These are phyloP conservation scores for Rotaria macrura DNA, from an alignment of 2,888 invertebrate genomes.

Conservation along the genomic window DNA sequence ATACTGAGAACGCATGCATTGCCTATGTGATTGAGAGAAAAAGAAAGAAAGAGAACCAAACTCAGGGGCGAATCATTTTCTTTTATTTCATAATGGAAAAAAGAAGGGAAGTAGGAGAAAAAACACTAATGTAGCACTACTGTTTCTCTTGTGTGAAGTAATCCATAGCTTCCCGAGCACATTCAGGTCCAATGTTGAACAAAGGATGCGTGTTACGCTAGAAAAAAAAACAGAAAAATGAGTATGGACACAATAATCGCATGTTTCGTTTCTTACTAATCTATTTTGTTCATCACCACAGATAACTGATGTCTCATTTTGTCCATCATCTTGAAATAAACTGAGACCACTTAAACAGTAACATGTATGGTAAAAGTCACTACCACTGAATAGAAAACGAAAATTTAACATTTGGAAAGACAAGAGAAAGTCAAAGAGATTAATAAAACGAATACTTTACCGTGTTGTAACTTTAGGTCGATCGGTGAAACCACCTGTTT, in stretches of 20 bases:
- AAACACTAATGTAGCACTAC: neutral
- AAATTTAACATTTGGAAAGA: conserved; percentile 9
- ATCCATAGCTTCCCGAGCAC: conserved; percentile 21
- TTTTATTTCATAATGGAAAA: neutral
- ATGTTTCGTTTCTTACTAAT: conserved; percentile 10
- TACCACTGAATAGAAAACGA: conserved; percentile 55
- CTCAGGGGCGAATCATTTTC: too few relatives aligned
- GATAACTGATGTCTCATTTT: conserved; percentile 14
- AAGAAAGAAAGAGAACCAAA: too few relatives aligned
- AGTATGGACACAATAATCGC: neutral
- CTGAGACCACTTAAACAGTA: conserved; percentile 87
- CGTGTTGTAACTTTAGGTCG: conserved; percentile 79
- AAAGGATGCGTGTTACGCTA: conserved; percentile 29
- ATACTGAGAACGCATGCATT: too few relatives aligned
- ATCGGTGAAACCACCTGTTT: conserved; percentile 76
- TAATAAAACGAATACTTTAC: conserved; percentile 4
- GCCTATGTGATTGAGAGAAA: too few relatives aligned
- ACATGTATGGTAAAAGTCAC: conserved; percentile 92
- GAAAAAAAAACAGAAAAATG: neutral
- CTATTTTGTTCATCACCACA: neutral
- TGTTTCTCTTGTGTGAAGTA: neutral
- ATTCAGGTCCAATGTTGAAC: conserved; percentile 31
- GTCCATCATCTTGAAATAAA: conserved; percentile 63
- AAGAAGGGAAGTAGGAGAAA: neutral
- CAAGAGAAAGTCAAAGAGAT: conserved; percentile 39